These are phyloP conservation scores for Montipora sp. DNA, from an alignment of 64 coral and sea anemone genomes.

Conservation along the genomic window DNA sequence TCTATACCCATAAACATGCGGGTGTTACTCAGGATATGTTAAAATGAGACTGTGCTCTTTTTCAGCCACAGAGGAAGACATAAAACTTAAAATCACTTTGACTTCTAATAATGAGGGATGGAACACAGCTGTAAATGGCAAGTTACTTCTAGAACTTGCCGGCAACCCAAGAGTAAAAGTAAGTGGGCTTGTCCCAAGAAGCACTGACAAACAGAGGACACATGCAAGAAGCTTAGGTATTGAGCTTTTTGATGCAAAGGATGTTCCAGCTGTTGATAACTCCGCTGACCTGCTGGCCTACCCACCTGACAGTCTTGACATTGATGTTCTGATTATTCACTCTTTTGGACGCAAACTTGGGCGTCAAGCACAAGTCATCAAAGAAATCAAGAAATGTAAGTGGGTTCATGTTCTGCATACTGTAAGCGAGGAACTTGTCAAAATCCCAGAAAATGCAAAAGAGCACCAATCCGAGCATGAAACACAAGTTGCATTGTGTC, in stretches of 20 bases:
- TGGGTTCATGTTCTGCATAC: constrained; percentile 48
- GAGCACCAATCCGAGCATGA: constrained; percentile 21
- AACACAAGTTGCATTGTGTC: not conserved
- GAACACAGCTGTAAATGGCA: constrained; percentile 24
- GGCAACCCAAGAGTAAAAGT: constrained; percentile 9
- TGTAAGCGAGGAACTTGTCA: constrained; percentile 15
- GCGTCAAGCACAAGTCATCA: constrained; percentile 19
- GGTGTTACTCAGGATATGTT: too few relatives aligned
- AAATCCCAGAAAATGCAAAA: not conserved
- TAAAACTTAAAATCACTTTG: constrained; percentile 31
- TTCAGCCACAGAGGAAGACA: not conserved
- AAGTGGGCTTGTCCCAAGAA: constrained; percentile 10
- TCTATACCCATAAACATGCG: too few relatives aligned
- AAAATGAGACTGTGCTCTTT: too few relatives aligned
- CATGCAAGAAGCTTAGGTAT: not conserved
- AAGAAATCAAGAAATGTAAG: constrained; percentile 13
- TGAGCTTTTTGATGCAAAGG: constrained; percentile 28
- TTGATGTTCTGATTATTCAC: constrained; percentile 27
- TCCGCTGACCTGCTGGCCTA: constrained; percentile 6
- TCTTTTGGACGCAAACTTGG: constrained; percentile 24
- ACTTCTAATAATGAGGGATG: constrained; percentile 23
- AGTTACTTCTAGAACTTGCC: constrained; percentile 32
- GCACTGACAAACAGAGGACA: constrained; percentile 18
- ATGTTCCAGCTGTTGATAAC: not conserved
- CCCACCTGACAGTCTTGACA: constrained; percentile 35